A percentile compares a stretch with the other conserved stretches of the same genome.
Evolutionary conservation across 1,140 invertebrate genomes (phyloP).

Genomic region (Helicorthomorpha holstii): DNA sequence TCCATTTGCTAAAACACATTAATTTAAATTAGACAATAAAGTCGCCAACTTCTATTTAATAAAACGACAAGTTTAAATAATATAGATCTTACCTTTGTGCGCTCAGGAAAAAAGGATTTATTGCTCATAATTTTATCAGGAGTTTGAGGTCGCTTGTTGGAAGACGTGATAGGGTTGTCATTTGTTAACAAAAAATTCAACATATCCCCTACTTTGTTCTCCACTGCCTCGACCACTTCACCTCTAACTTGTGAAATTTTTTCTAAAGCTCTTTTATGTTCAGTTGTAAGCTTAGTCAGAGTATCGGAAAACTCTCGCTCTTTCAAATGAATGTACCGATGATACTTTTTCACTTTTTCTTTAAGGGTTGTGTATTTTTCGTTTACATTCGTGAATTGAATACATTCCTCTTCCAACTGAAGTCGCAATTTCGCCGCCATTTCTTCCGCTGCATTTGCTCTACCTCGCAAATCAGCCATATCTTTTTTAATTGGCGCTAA

Average conservation of each 20-base stretch:
- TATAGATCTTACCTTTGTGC: not conserved
- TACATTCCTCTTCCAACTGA: not conserved
- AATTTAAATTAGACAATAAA: not conserved
- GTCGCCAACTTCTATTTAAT: not conserved
- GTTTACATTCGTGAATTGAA: not conserved
- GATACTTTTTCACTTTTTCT: not conserved
- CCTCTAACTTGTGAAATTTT: not conserved
- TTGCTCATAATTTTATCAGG: no score
- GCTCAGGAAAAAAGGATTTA: no score
- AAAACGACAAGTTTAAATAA: not conserved
- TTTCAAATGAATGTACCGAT: not conserved
- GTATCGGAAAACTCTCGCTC: not conserved
- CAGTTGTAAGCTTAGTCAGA: not conserved
- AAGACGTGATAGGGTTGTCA: no score
- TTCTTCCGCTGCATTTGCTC: no score
- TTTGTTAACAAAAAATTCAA: no score
- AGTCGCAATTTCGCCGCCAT: no score
- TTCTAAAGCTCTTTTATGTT: not conserved
- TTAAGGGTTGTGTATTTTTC: not conserved
- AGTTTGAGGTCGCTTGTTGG: no score
- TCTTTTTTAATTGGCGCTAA: no score
- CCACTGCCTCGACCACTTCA: not conserved
- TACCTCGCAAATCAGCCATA: no score
- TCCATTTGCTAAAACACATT: not conserved
- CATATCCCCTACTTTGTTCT: not conserved